Conservation (phyloP, 1,140 invertebrate species). For the Aphis gossypii region DNA sequence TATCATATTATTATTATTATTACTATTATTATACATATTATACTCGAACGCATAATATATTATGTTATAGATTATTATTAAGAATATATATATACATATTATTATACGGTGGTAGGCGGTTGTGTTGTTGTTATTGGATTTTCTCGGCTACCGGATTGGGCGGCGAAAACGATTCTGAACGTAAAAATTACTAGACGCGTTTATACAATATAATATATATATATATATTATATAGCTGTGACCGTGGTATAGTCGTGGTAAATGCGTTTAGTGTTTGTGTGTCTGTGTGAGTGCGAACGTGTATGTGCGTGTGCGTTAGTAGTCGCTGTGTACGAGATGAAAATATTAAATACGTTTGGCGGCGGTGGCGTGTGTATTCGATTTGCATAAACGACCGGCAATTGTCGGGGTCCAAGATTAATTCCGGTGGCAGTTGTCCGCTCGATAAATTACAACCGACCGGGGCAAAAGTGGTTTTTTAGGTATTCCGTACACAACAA, state of each 20-base stretch:
- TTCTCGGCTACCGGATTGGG: constrained; percentile 46
- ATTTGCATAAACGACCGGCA: constrained; percentile 56
- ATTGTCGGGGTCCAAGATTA: constrained; percentile 54
- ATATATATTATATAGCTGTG: neutral
- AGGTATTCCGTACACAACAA: constrained; percentile 38
- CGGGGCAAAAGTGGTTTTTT: constrained; percentile 52
- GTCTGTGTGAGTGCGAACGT: constrained; percentile 1
- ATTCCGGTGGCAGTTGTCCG: constrained; percentile 58
- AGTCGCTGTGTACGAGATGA: constrained; percentile 39
- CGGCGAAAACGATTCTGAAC: constrained; percentile 36
- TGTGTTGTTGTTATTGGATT: constrained; percentile 39
- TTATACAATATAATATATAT: neutral
- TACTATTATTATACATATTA: neutral
- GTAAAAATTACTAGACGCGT: constrained; percentile 7
- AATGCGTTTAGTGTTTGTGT: neutral
- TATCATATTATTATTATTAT: neutral
- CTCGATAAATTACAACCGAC: constrained; percentile 57
- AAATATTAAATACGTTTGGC: constrained; percentile 54
- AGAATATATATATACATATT: neutral
- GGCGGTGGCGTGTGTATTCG: constrained; percentile 33
- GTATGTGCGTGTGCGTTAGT: constrained; percentile 22
- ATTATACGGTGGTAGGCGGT: neutral
- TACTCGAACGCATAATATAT: neutral
- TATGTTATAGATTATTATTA: neutral
- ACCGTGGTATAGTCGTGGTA: constrained; percentile 26